Base-by-base conservation (phyloP, 2,888 invertebrate species). In the Abscondita cerata region DNA sequence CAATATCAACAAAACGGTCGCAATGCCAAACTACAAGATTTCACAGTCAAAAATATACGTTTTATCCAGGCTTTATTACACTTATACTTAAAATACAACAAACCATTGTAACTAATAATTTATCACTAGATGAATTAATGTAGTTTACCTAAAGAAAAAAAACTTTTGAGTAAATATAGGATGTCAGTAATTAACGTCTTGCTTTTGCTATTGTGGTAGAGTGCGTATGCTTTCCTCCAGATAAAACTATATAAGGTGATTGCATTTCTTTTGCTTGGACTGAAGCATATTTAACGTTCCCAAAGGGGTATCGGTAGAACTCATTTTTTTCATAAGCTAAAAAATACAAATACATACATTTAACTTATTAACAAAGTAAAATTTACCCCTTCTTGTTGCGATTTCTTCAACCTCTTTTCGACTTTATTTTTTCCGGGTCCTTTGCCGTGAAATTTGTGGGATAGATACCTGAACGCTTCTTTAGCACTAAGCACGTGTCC, bases 361-460 rank as follows among this genome's bases (percentile, higher is more conserved):
- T n/a, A 11, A 41, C 13, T 3, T 13, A 36, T 41, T 41, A 5
- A 9, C 2, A 36, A 36, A 5, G 9, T 33, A n/a, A 59, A 48
- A 81, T 84, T 80, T 75, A 92, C 91, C 82, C 92, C 92, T 80
- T 96, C 96, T 79, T 98, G 97, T 74, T 95, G 92, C 67, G 89
- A 85, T 81, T 98, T 97, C 82, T 96, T 96, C 82, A 95, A 88
- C 68, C 98, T 86, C 78, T 99, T 99, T 82, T 99, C 98, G 72
- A 91, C 89, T 83, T 99, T 99, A 83, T 96, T 98, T 81, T 99
- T 99, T 55, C 99, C 98, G 15, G 98, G 97, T 1, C 97, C 97
- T 83, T 99, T 98, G 53, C 99, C 99, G 83, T 99, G 99, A 84
- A 99, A 99, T 83, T 98, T 96, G 81, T 98, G 98, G 18, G 96